These are phyloP conservation scores for Sebastes fasciatus DNA, from an alignment of 2,113 vertebrate genomes.

Conservation along the genomic window DNA sequence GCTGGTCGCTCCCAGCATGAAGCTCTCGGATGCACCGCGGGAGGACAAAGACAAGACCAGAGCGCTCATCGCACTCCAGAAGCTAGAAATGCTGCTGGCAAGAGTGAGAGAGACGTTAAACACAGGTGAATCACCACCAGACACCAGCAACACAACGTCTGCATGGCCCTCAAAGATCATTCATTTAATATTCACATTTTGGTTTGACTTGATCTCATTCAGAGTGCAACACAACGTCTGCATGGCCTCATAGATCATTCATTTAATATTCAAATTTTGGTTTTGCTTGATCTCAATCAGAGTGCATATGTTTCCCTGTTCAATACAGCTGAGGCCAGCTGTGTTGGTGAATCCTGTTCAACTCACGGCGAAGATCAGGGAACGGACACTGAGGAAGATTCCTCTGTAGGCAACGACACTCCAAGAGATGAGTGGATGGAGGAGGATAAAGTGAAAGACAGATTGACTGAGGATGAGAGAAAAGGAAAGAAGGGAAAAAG, in stretches of 20 bases:
- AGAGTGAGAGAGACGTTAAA: constrained; percentile 72
- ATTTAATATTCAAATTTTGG: not conserved
- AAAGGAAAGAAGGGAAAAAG: not conserved
- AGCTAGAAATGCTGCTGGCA: constrained; percentile 78
- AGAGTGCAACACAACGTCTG: constrained; percentile 21
- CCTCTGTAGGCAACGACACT: not conserved
- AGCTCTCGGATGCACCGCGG: constrained; percentile 15
- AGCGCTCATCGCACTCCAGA: constrained; percentile 73
- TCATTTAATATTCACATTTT: not conserved
- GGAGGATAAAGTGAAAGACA: not conserved
- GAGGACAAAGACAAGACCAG: constrained; percentile 61
- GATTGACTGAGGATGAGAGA: not conserved
- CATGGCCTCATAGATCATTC: not conserved
- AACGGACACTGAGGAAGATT: not conserved
- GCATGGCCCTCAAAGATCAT: constrained; percentile 3
- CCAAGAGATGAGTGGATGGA: constrained; percentile 14
- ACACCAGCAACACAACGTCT: constrained; percentile 44
- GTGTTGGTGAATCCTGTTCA: constrained; percentile 33
- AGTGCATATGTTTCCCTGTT: constrained; percentile 45
- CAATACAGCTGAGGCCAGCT: constrained; percentile 50
- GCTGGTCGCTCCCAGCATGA: constrained; percentile 25
- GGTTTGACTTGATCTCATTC: not conserved
- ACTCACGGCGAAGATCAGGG: constrained; percentile 16
- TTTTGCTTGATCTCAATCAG: constrained; percentile 39
- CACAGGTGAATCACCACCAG: constrained; percentile 49